phyloP scores from a whole-genome alignment of 2,888 invertebrate species.

The Monoplex corrugatus region DNA sequence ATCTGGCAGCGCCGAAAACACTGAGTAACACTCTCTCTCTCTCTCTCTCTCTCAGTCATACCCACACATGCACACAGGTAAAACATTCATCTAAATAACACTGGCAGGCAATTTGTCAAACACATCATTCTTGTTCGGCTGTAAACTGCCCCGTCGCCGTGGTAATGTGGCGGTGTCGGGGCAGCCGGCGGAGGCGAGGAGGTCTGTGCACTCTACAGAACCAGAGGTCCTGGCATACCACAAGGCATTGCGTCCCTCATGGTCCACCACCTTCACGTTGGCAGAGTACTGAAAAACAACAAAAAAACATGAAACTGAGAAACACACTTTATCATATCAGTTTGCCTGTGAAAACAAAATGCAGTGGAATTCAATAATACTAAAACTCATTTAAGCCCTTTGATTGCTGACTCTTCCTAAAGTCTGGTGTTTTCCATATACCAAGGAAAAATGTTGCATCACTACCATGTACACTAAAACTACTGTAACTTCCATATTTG shows the following conservation, averaged over 20 bases:
- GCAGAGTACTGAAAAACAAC: slow-evolving; percentile 90
- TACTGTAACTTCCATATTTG: too few relatives aligned
- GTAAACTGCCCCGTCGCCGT: slow-evolving; percentile 83
- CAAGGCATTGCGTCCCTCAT: slow-evolving; percentile 91
- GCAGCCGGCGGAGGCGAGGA: slow-evolving; percentile 54
- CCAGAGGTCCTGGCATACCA: slow-evolving; percentile 89
- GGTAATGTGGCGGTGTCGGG: slow-evolving; percentile 86
- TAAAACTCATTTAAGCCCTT: too few relatives aligned
- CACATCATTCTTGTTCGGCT: slow-evolving; percentile 76
- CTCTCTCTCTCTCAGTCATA: neutral
- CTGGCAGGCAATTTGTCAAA: slow-evolving; percentile 82
- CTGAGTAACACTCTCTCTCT: too few relatives aligned
- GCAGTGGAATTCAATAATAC: too few relatives aligned
- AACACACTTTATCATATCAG: too few relatives aligned
- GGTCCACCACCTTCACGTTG: slow-evolving; percentile 94
- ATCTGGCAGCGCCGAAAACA: too few relatives aligned
- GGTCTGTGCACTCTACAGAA: slow-evolving; percentile 83
- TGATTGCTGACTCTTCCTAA: too few relatives aligned
- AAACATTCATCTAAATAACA: slow-evolving; percentile 73
- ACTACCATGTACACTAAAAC: too few relatives aligned
- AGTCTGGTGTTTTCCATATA: too few relatives aligned
- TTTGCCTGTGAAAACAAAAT: too few relatives aligned
- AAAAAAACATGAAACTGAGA: too few relatives aligned
- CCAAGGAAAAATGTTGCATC: too few relatives aligned
- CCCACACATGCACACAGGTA: neutral